phyloP scores from a whole-genome alignment of 2,797 vertebrate species.

The Psittacula derbiana region DNA sequence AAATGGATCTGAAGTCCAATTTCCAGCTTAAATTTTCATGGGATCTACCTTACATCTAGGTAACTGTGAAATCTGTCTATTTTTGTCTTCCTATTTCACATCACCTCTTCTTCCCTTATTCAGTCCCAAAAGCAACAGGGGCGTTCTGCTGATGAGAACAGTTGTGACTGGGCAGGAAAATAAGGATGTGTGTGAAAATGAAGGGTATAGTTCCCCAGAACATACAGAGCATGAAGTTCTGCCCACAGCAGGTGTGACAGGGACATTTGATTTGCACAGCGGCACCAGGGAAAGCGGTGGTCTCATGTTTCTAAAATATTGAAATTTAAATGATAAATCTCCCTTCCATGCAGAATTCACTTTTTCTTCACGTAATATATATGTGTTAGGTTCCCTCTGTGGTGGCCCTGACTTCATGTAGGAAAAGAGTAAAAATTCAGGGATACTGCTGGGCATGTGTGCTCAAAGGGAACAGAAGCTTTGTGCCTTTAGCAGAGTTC shows the following conservation, averaged over 20 bases:
- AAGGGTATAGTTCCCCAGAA: background rate
- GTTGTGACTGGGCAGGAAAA: background rate
- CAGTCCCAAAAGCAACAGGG: background rate
- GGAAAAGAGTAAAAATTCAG: background rate
- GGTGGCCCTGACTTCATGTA: background rate
- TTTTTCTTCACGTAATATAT: background rate
- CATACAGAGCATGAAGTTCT: background rate
- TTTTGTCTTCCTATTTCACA: background rate
- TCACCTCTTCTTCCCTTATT: background rate
- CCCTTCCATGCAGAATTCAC: background rate
- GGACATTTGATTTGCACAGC: background rate
- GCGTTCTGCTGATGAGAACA: background rate
- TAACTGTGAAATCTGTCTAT: background rate
- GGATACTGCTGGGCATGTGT: background rate
- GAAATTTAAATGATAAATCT: background rate
- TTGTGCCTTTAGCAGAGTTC: background rate
- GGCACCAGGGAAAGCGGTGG: background rate
- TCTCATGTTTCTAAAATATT: background rate
- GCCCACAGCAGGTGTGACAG: background rate
- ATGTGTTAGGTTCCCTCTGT: background rate
- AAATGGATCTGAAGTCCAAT: background rate
- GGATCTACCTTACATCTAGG: background rate
- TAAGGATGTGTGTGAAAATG: background rate
- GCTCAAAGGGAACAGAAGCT: background rate
- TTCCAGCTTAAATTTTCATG: background rate